Percentiles rank a stretch among this genome's conserved stretches.
Evolutionary conservation across 37 sponge, comb jelly and placozoan genomes (phyloP).

Genomic region (Amphimedon queenslandica): DNA sequence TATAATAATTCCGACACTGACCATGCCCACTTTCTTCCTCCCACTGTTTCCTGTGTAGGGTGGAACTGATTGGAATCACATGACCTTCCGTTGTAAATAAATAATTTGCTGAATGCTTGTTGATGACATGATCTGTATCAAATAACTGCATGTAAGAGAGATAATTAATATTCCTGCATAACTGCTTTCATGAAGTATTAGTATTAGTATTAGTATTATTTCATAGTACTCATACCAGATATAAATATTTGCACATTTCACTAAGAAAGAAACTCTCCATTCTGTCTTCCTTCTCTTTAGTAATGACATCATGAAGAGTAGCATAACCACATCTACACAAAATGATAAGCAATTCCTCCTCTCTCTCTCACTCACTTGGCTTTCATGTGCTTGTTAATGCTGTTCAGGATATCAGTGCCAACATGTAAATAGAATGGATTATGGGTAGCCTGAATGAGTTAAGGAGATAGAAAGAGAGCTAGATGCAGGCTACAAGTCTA

Average conservation of each 20-base stretch:
- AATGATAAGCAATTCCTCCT: neutral
- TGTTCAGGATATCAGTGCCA: slow-evolving; percentile 84
- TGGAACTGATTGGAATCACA: slow-evolving; percentile 48
- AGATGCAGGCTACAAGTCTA: too few species aligned
- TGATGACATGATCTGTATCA: slow-evolving; percentile 84
- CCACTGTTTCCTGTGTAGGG: slow-evolving; percentile 26
- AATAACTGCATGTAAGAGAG: slow-evolving; percentile 63
- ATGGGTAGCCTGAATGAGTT: slow-evolving; percentile 68
- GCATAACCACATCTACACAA: slow-evolving; percentile 90
- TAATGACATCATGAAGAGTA: slow-evolving; percentile 89
- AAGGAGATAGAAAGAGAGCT: neutral
- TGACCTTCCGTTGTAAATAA: slow-evolving; percentile 98
- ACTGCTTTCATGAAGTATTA: neutral
- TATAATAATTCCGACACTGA: neutral
- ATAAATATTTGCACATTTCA: slow-evolving; percentile 97
- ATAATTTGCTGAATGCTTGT: slow-evolving; percentile 58
- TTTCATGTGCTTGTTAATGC: slow-evolving; percentile 66
- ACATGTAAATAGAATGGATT: slow-evolving; percentile 97
- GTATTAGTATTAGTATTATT: neutral
- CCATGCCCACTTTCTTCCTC: neutral
- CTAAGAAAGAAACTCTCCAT: slow-evolving; percentile 99
- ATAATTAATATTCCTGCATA: neutral
- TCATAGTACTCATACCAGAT: slow-evolving; percentile 51
- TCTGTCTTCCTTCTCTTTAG: slow-evolving; percentile 87
- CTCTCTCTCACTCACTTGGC: too few species aligned